Evolutionary conservation across 2,113 vertebrate genomes (phyloP).

Genomic region (Brachyhypopomus gauderio): DNA sequence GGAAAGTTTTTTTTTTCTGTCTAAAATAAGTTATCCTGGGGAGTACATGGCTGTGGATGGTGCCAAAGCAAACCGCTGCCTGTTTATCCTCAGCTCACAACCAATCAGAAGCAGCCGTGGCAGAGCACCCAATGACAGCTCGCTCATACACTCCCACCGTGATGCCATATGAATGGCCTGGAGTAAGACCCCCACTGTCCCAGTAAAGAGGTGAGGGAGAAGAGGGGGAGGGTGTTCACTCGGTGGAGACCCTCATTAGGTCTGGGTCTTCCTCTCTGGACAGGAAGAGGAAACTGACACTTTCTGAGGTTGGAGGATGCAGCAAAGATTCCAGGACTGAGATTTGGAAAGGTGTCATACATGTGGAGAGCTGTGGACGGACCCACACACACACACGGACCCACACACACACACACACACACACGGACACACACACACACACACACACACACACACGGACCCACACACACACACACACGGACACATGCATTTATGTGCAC

Average conservation of each 20-base stretch:
- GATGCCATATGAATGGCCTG: slow-evolving; percentile 22
- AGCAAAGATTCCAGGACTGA: too few relatives aligned
- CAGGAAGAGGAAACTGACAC: background rate
- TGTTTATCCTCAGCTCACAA: background rate
- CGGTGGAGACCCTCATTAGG: background rate
- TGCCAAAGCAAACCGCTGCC: background rate
- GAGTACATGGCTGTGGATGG: background rate
- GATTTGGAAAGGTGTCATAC: too few relatives aligned
- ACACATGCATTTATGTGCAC: too few relatives aligned
- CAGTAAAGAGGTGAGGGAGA: background rate
- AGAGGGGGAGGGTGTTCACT: background rate
- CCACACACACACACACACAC: too few relatives aligned
- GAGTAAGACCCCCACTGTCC: background rate
- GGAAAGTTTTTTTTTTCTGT: background rate
- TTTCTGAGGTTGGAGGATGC: background rate
- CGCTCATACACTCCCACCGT: slow-evolving; percentile 15
- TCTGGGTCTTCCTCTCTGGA: background rate
- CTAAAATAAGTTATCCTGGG: background rate
- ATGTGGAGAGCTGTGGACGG: too few relatives aligned
- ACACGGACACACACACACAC: too few relatives aligned
- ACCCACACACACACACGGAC: too few relatives aligned
- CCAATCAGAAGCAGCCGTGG: slow-evolving; percentile 28
- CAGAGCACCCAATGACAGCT: background rate
- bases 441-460: too few relatives aligned
- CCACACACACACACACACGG: too few relatives aligned